Base-by-base conservation (phyloP, 2,113 vertebrate species). In the Colossoma macropomum region DNA sequence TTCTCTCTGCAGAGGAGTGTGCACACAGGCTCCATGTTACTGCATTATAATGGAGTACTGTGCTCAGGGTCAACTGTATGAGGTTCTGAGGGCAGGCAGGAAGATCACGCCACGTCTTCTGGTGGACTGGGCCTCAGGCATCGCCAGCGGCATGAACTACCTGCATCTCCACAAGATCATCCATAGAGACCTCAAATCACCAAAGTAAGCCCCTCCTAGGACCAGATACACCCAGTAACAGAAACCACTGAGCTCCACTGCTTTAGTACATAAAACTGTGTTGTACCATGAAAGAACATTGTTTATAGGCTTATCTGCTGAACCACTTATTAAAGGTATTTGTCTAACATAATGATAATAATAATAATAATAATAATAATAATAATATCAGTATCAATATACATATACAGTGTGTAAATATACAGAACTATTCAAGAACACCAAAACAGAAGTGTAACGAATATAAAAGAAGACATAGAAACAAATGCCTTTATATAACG, bases 21-120 rank as follows among this genome's bases (percentile, higher is more conserved):
- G 98, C 87, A 99, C 97, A 0, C 97, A 99, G 92, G 98, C 98
- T 10, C 98, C 98, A 0, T 99, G 98, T 87, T 99, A 97, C 89
- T 99, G 98, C 80, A 99, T 99, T 83, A 98, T 99, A 91, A 99
- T 99, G 98, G 98, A 99, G 71, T 99, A 99, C 87, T 99, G 98
- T 81, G 97, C 98, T 1, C 98, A 99, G 0, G 98, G 98, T 23
- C 98, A 99, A 87, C 96, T 99, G 76, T 99, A 98, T 0, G 98
- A 99, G 90, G 98, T 99, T 77, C 89, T 99, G 91, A 90, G 98
- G 71, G 97, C 96, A 0, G 98, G 98, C 19, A 93, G 98, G 63
- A 98, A 97, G 85, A 93, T 99, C 87, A 97, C 96, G 0, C 98
- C 98, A 0, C 91, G 94, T 9, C 89, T 99, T 83, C 95, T 99